phyloP scores from a whole-genome alignment of 2,888 invertebrate genomes.

The Hyposoter didymator region DNA sequence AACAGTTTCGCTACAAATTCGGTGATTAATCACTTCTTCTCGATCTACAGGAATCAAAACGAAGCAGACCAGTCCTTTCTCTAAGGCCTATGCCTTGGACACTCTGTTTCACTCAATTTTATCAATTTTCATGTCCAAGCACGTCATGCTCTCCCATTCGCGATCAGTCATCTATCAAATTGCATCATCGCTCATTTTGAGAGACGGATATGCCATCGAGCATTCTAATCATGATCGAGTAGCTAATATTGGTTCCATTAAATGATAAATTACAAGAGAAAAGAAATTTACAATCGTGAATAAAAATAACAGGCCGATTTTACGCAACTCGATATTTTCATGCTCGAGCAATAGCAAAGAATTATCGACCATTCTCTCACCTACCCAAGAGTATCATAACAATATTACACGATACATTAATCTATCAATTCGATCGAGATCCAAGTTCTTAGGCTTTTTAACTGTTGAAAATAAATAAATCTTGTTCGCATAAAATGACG shows the following conservation, averaged over 20 bases:
- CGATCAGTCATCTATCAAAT: conserved; percentile 52
- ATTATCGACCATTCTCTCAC: conserved; percentile 20
- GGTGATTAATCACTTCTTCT: background rate
- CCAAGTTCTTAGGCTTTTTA: background rate
- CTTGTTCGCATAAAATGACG: background rate
- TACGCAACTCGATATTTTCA: conserved; percentile 14
- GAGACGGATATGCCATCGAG: background rate
- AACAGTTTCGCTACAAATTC: background rate
- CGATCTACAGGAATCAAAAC: background rate
- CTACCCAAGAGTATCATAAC: background rate
- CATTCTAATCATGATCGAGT: conserved; percentile 15
- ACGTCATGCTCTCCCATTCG: conserved; percentile 37
- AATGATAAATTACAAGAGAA: background rate
- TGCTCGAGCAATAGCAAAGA: conserved; percentile 6
- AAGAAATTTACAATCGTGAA: conserved; percentile 4
- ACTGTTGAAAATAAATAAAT: background rate
- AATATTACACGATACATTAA: background rate
- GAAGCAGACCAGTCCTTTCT: background rate
- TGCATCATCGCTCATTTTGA: conserved; percentile 26
- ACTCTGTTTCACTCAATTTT: background rate
- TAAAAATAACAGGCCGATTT: conserved; percentile 10
- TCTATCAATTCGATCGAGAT: conserved; percentile 25
- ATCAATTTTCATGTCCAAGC: conserved; percentile 7
- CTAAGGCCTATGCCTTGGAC: background rate
- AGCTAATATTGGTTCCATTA: background rate